A percentile compares a stretch with the other conserved stretches of the same genome.
Evolutionary conservation across 2,113 vertebrate genomes (phyloP).

Genomic region (Zosterops lateralis): DNA sequence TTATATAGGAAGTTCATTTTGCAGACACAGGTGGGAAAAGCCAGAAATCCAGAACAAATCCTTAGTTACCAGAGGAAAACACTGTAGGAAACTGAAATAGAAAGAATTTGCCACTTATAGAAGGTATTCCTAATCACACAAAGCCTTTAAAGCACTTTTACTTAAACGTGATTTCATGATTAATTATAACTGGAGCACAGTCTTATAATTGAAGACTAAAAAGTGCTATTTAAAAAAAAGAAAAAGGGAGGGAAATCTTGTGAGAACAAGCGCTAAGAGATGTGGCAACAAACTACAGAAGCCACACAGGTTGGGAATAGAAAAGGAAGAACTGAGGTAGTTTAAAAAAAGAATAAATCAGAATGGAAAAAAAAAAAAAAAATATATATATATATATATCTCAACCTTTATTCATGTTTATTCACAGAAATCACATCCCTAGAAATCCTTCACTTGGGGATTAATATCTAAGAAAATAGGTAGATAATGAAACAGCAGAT

Average conservation of each 20-base stretch:
- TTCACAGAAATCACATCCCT: neutral
- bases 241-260: neutral
- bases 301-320: neutral
- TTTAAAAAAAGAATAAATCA: neutral
- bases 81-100: neutral
- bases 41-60: neutral
- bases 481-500: neutral
- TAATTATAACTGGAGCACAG: neutral
- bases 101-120: neutral
- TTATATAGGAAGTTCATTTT: neutral
- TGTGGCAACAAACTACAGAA: neutral
- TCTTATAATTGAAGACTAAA: neutral
- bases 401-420: neutral
- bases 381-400: too few relatives aligned
- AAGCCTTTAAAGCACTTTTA: neutral
- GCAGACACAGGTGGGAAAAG: neutral
- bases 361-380: neutral
- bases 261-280: neutral
- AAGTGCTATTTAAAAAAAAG: neutral
- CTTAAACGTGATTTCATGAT: neutral
- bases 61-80: neutral
- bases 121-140: neutral
- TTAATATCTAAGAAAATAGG: neutral
- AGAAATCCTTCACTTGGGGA: neutral
- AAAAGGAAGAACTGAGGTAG: neutral